Conservation (phyloP, 2,113 vertebrate species). For the Poeciliopsis turrubarensis region DNA sequence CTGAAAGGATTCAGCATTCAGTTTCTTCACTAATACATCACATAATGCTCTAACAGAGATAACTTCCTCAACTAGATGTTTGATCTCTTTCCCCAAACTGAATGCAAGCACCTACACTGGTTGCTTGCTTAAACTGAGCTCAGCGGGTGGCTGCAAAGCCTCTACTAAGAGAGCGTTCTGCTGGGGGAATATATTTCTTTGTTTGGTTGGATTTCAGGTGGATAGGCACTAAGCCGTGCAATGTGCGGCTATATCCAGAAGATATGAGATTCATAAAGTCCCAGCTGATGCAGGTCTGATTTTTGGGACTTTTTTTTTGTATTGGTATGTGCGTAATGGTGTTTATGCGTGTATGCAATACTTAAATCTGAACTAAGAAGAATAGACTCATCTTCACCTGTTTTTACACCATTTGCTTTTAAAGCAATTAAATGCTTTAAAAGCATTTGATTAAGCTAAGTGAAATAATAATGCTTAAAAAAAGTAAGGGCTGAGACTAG, state of each 20-base stretch:
- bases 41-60: conserved; percentile 46
- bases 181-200: conserved; percentile 65
- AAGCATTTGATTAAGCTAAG: neutral
- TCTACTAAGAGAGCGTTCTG: conserved; percentile 49
- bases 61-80: conserved; percentile 36
- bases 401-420: neutral
- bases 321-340: neutral
- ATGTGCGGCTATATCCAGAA: conserved; percentile 67
- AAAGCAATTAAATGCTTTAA: neutral
- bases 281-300: conserved; percentile 53
- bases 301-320: conserved; percentile 37
- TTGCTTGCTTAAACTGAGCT: conserved; percentile 59
- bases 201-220: conserved; percentile 72
- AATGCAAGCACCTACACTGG: conserved; percentile 39
- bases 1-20: conserved; percentile 33
- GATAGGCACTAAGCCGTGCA: conserved; percentile 71
- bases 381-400: conserved; percentile 24
- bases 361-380: conserved; percentile 38
- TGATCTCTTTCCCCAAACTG: conserved; percentile 57
- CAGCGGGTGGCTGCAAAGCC: conserved; percentile 66
- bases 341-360: neutral
- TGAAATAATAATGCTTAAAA: neutral
- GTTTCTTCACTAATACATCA: conserved; percentile 34
- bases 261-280: conserved; percentile 74
- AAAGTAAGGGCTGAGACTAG: neutral